Percentiles rank a stretch among this genome's conserved stretches.
These are phyloP conservation scores for Tetropium fuscum DNA, from an alignment of 2,888 invertebrate species.

Conservation along the genomic window DNA sequence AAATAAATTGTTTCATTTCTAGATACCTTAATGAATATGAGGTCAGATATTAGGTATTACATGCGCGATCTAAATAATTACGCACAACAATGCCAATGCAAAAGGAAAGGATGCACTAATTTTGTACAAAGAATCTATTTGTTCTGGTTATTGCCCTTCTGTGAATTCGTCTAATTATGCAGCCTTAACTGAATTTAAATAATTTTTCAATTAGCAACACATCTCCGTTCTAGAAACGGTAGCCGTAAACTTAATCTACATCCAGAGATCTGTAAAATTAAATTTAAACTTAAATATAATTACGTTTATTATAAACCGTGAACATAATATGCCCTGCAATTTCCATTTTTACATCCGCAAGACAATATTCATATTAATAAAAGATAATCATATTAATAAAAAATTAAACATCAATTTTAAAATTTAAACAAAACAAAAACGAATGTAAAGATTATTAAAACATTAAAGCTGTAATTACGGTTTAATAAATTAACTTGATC, in stretches of 20 bases:
- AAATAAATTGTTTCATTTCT: no score
- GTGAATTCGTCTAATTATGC: constrained; percentile 1
- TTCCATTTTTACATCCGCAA: constrained; percentile 2
- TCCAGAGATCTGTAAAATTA: constrained; percentile 4
- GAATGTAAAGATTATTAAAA: constrained; percentile 7
- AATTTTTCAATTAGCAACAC: constrained; percentile 5
- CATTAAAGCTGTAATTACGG: constrained; percentile 27
- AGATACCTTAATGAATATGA: no score
- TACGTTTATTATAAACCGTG: constrained; percentile 7
- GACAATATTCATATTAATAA: neutral
- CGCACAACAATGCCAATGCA: no score
- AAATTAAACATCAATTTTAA: neutral
- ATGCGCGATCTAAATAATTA: no score
- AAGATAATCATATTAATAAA: neutral
- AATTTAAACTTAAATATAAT: constrained; percentile 11
- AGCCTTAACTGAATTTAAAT: constrained; percentile 1
- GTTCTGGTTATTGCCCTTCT: constrained; percentile 2
- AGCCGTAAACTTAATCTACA: constrained; percentile 7
- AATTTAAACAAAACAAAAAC: neutral
- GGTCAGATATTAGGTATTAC: no score
- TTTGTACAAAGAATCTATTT: neutral
- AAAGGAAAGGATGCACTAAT: no score
- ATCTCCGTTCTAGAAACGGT: constrained; percentile 4
- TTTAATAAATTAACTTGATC: constrained; percentile 42
- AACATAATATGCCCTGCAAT: neutral